phyloP scores from a whole-genome alignment of 2,797 vertebrate species.

The Poecilia gillii region DNA sequence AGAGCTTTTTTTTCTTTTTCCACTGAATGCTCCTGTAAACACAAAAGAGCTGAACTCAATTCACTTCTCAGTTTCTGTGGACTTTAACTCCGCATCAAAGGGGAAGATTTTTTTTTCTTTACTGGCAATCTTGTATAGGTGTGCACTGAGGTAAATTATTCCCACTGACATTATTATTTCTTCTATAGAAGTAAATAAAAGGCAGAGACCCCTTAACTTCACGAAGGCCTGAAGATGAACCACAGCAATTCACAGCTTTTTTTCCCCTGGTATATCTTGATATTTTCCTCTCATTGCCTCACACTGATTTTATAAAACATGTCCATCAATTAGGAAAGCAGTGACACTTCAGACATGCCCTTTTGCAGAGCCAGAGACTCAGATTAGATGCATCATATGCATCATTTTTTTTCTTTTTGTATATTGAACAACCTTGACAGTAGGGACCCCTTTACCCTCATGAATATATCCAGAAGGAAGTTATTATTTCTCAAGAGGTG shows the following conservation, averaged over 20 bases:
- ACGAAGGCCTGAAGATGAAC: constrained; percentile 38
- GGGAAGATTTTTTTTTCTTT: constrained; percentile 61
- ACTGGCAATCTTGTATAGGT: constrained; percentile 62
- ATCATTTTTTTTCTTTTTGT: constrained; percentile 28
- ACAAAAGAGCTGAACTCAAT: constrained; percentile 52
- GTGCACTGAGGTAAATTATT: constrained; percentile 55
- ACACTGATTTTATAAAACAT: constrained; percentile 18
- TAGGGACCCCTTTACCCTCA: constrained; percentile 70
- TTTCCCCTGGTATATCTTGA: background rate
- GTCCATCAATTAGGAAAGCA: constrained; percentile 22
- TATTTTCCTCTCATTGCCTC: background rate
- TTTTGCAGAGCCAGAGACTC: constrained; percentile 47
- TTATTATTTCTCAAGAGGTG: constrained; percentile 83
- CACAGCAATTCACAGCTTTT: constrained; percentile 22
- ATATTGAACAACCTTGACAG: constrained; percentile 65
- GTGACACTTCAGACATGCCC: constrained; percentile 42
- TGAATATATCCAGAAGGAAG: constrained; percentile 80
- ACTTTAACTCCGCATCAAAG: constrained; percentile 49
- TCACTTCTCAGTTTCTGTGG: constrained; percentile 39
- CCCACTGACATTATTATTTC: constrained; percentile 43
- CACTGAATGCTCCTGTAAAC: constrained; percentile 44
- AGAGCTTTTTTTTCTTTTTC: constrained; percentile 49
- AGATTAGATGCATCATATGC: constrained; percentile 55
- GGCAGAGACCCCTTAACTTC: constrained; percentile 51
- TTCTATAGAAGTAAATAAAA: constrained; percentile 62